Conservation (phyloP, 2,113 vertebrate species). For the Varanus komodoensis region DNA sequence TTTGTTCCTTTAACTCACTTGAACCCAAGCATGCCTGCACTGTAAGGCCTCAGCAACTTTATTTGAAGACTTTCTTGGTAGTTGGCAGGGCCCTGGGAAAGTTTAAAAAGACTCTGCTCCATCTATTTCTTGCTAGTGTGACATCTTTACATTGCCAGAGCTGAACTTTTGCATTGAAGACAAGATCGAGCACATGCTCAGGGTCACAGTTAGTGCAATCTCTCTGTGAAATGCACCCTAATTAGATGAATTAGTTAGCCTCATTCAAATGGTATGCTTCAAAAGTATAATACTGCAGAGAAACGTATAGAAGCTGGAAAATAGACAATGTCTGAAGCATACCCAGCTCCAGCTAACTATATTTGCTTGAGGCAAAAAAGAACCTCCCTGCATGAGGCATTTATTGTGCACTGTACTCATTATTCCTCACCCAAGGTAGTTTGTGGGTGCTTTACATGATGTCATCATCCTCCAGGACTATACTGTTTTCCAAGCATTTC, state of each 20-base stretch:
- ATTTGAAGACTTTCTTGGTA: background rate
- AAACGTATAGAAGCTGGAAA: background rate
- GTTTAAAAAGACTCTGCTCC: background rate
- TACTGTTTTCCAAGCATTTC: too few species aligned
- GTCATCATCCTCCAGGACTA: too few species aligned
- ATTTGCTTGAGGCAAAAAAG: background rate
- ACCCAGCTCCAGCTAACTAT: background rate
- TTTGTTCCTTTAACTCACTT: background rate
- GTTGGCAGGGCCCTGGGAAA: background rate
- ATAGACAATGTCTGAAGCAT: background rate
- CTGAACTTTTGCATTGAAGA: background rate
- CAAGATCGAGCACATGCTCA: background rate
- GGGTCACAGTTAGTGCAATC: background rate
- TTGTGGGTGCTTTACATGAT: too few species aligned
- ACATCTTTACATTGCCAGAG: background rate
- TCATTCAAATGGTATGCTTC: background rate
- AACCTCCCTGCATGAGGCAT: too few species aligned
- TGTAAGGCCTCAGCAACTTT: background rate
- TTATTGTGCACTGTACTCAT: too few species aligned
- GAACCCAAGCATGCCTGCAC: background rate
- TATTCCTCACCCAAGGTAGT: too few species aligned
- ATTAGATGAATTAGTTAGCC: background rate
- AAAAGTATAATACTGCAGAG: background rate
- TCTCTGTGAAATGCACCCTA: background rate
- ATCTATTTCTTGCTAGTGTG: background rate